Evolutionary conservation across 2,888 invertebrate genomes (phyloP), one percentile per base, ranked within the genome.

Genomic region (Myopa tessellatipennis): DNA sequence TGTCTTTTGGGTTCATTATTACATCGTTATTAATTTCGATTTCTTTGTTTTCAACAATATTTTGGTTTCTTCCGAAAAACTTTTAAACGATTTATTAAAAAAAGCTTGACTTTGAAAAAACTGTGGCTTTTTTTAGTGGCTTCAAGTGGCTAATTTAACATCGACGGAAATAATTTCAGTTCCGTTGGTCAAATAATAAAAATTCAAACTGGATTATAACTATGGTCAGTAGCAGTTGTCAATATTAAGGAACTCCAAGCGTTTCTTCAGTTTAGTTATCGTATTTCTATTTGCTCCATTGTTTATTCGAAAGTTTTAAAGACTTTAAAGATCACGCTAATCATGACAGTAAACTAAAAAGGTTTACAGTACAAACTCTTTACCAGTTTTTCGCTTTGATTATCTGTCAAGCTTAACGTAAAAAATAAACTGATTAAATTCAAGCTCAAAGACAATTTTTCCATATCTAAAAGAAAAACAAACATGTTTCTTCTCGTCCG

Each of bases 151-250:
- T 77, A 74, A 77, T 77, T 81, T 26, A 26, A 26, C 26, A 26
- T 80, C n/a, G 58, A 16, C 61, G 4, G 78, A 75, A 74, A 76
- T 67, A 63, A 18, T 77, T 82, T 79, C 81, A 74, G 78, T 81
- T 78, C 77, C 77, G 81, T 82, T 83, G 80, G 78, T 81, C 82
- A 79, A 77, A 82, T 80, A 87, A 82, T 82, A 79, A 78, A 82
- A 81, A 87, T 85, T 85, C 88, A 88, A 88, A 84, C 88, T 88
- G 88, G 88, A 88, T 88, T 88, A 88, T 86, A 88, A 88, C 86
- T 88, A 88, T 88, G 88, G 88, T 88, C 82, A 85, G 85, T 82
- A 45, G 45, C 3, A 45, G 45, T 10, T 74, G 76, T 63, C 14
- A 75, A 68, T 34, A 10, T 45, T 45, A 45, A 26, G 26, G 26